Conservation (phyloP, 2,888 invertebrate species). For the Masnerella sp. region DNA sequence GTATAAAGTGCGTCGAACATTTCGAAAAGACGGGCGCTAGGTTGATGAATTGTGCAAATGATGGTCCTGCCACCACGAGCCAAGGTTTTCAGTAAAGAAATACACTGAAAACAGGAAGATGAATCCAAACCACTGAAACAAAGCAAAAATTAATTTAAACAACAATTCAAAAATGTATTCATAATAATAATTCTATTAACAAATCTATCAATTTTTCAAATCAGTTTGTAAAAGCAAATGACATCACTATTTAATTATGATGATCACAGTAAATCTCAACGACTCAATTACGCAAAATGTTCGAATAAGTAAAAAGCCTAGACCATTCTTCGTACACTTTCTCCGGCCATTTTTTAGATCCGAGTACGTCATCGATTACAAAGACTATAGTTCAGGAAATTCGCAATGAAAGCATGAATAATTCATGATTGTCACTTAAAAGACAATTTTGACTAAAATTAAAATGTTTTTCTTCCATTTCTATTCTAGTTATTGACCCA, state of each 20-base stretch:
- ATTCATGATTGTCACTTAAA: neutral
- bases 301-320: too few relatives aligned
- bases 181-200: too few relatives aligned
- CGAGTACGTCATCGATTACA: neutral
- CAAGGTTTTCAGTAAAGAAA: conserved; percentile 90
- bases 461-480: too few relatives aligned
- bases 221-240: too few relatives aligned
- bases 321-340: too few relatives aligned
- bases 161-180: too few relatives aligned
- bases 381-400: neutral
- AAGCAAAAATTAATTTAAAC: conserved; percentile 46
- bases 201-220: too few relatives aligned
- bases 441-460: neutral
- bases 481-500: conserved; percentile 7
- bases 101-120: conserved; percentile 96
- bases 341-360: neutral
- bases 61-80: conserved; percentile 95
- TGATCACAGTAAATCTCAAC: too few relatives aligned
- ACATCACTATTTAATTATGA: too few relatives aligned
- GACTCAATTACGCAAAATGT: too few relatives aligned
- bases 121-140: conserved; percentile 91
- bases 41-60: conserved; percentile 97
- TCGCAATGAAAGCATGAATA: neutral
- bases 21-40: conserved; percentile 96
- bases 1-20: conserved; percentile 98